Percentiles rank a stretch among this genome's conserved stretches.
These are phyloP conservation scores for Channa maculata DNA, from an alignment of 2,113 vertebrate genomes.

Conservation along the genomic window DNA sequence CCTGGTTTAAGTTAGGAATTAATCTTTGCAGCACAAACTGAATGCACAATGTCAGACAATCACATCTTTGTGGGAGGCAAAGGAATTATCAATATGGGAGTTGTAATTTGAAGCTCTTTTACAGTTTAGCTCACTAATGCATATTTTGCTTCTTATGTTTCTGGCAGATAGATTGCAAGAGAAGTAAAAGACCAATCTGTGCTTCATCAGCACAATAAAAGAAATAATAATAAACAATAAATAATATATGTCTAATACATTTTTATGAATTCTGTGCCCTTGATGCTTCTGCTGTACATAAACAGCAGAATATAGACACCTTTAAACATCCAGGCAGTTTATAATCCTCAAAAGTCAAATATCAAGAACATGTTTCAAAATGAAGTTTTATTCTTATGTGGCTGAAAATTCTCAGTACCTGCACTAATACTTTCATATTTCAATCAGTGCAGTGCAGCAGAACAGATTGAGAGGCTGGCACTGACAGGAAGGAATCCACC, in stretches of 20 bases:
- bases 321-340: not conserved
- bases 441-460: constrained; percentile 64
- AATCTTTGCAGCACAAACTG: constrained; percentile 49
- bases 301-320: not conserved
- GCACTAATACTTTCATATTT: constrained; percentile 50
- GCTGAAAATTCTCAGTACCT: constrained; percentile 24
- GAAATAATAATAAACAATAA: not conserved
- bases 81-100: constrained; percentile 31
- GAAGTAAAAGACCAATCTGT: not conserved
- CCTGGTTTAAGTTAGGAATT: constrained; percentile 67
- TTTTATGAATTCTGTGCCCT: not conserved
- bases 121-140: constrained; percentile 27
- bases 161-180: not conserved
- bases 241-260: constrained; percentile 8
- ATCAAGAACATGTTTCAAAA: not conserved
- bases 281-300: not conserved
- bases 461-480: constrained; percentile 63
- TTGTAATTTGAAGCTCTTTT: constrained; percentile 36
- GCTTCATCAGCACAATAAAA: not conserved
- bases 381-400: not conserved
- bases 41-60: constrained; percentile 36
- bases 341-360: not conserved
- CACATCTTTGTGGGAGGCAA: constrained; percentile 38
- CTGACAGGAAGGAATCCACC: constrained; percentile 62
- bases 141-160: constrained; percentile 25